phyloP scores from a whole-genome alignment of 2,797 vertebrate genomes.

The Pseudochaenichthys georgianus region DNA sequence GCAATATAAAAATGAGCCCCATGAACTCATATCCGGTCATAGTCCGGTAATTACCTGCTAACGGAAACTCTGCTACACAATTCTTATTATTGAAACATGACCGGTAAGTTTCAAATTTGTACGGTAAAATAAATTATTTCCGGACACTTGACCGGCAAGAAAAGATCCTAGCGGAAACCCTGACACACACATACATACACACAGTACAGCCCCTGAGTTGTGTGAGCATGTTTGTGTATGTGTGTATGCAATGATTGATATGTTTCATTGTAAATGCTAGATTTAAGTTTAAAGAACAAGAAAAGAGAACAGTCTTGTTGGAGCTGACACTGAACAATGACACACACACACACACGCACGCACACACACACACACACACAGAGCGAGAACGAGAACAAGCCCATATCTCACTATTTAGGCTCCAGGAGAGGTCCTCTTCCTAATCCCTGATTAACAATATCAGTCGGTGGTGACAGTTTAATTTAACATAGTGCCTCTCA shows the following conservation, averaged over 20 bases:
- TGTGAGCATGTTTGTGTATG: background rate
- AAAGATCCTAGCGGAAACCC: no score
- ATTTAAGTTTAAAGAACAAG: conserved; percentile 8
- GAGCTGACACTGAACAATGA: conserved; percentile 32
- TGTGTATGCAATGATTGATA: background rate
- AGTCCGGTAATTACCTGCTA: no score
- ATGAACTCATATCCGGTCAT: no score
- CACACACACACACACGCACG: conserved; percentile 14
- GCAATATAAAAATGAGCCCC: no score
- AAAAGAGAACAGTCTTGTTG: conserved; percentile 7
- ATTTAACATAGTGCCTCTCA: conserved; percentile 72
- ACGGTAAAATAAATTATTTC: no score
- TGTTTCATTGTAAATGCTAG: conserved; percentile 20
- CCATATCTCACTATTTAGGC: conserved; percentile 63
- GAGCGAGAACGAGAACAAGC: conserved; percentile 5
- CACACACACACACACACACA: conserved; percentile 2
- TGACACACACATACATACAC: conserved; percentile 9
- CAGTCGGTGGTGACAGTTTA: conserved; percentile 75
- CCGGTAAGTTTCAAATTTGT: no score
- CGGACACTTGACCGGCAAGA: no score
- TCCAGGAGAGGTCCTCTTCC: conserved; percentile 73
- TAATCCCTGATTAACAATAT: conserved; percentile 83
- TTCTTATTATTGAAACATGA: no score
- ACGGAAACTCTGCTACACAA: no score
- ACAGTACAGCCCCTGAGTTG: conserved; percentile 1